Percentiles rank a stretch among this genome's conserved stretches.
These are phyloP conservation scores for Hemitrygon akajei DNA, from an alignment of 2,797 vertebrate genomes.

Conservation along the genomic window DNA sequence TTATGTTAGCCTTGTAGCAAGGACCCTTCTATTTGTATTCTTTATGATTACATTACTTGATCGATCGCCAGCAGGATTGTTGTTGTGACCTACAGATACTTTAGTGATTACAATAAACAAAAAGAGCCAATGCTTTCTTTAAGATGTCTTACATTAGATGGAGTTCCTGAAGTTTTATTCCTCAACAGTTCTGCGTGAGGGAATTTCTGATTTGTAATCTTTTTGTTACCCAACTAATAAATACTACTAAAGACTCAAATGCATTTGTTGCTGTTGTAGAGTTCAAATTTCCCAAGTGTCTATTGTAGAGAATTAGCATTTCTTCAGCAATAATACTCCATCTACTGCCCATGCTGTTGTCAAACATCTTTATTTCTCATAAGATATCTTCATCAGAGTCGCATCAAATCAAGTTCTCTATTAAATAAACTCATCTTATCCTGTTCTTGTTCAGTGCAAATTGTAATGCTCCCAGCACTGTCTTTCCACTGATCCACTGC, in stretches of 20 bases:
- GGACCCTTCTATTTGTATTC: constrained; percentile 34
- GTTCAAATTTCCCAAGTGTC: not conserved
- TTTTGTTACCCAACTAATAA: not conserved
- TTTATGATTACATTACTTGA: constrained; percentile 29
- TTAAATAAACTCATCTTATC: not conserved
- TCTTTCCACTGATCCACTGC: not conserved
- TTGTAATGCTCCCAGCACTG: not conserved
- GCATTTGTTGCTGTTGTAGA: not conserved
- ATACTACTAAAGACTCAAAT: not conserved
- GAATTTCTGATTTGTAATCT: not conserved
- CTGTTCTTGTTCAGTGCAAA: not conserved
- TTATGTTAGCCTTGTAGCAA: constrained; percentile 37
- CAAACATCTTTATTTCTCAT: not conserved
- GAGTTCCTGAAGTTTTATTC: not conserved
- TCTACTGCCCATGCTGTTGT: not conserved
- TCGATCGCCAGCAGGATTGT: constrained; percentile 17
- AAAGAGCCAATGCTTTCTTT: not conserved
- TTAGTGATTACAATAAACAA: constrained; percentile 1
- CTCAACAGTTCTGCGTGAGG: not conserved
- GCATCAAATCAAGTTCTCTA: not conserved
- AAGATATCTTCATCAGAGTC: not conserved
- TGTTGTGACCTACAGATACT: not conserved
- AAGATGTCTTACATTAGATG: not conserved
- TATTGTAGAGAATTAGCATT: not conserved
- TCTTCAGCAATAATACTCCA: not conserved